phyloP scores from a whole-genome alignment of 2,113 vertebrate genomes.

The Brachypodius melanocephalos region DNA sequence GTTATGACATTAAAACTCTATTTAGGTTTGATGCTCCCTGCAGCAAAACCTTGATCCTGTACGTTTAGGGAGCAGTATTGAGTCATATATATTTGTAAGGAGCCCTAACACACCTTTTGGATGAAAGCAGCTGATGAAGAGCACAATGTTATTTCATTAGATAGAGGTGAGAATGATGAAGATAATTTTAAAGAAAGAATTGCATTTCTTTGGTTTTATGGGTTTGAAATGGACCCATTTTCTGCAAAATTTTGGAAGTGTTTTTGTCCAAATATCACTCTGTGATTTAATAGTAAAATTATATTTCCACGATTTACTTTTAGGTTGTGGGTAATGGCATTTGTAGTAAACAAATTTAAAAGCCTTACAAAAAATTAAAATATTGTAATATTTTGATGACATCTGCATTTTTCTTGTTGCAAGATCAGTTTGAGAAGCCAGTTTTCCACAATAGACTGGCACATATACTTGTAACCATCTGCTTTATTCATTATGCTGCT shows the following conservation, averaged over 20 bases:
- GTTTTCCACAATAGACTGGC: neutral
- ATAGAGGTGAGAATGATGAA: neutral
- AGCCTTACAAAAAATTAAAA: neutral
- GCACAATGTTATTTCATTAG: neutral
- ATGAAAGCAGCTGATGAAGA: neutral
- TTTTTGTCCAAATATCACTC: neutral
- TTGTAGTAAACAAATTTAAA: neutral
- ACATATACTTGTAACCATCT: neutral
- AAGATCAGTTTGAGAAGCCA: neutral
- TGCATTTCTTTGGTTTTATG: neutral
- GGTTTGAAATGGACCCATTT: neutral
- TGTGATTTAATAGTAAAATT: neutral
- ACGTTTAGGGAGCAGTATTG: neutral
- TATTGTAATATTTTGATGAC: neutral
- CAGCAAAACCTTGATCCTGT: neutral
- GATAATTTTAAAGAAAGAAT: neutral
- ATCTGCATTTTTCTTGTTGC: neutral
- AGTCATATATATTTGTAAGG: neutral
- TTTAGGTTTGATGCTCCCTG: neutral
- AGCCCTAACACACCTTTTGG: neutral
- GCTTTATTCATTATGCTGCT: neutral
- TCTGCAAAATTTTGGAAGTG: neutral
- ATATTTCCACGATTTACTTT: neutral
- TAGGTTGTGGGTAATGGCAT: neutral
- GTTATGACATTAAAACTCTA: neutral